Conservation (phyloP, 2,888 invertebrate genomes). For the Cryptus viduatorius region DNA sequence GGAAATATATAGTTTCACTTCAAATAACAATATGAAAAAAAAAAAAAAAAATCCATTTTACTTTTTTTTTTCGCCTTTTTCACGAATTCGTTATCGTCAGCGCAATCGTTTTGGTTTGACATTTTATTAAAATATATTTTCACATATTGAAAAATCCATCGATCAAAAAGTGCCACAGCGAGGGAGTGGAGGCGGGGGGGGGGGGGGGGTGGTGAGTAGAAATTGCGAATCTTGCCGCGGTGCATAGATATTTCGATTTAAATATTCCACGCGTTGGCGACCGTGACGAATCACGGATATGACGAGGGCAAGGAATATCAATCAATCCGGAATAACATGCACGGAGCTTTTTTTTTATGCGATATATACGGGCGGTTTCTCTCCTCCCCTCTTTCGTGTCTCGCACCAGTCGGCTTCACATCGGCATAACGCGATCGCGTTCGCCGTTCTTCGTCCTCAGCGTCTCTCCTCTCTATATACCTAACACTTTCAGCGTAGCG, state of each 20-base stretch:
- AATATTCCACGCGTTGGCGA: constrained; percentile 24
- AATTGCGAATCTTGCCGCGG: neutral
- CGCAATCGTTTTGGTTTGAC: no score
- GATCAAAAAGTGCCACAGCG: neutral
- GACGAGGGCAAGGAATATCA: constrained; percentile 47
- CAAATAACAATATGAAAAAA: no score
- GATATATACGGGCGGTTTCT: neutral
- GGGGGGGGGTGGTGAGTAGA: neutral
- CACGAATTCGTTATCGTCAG: no score
- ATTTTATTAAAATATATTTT: neutral
- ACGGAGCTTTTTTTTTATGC: constrained; percentile 31
- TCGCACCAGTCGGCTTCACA: constrained; percentile 45
- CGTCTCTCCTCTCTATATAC: constrained; percentile 27
- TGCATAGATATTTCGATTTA: constrained; percentile 16
- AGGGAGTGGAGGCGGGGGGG: neutral
- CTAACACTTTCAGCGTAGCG: constrained; percentile 26
- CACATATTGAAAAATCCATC: neutral
- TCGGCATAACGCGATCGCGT: constrained; percentile 43
- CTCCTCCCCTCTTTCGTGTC: constrained; percentile 21
- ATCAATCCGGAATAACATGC: constrained; percentile 15
- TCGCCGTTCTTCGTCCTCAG: constrained; percentile 43
- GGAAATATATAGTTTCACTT: no score
- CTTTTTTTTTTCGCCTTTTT: no score
- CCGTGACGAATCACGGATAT: constrained; percentile 30
- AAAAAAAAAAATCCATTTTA: no score